Percentiles rank a stretch among this genome's conserved stretches.
Conservation (phyloP, 1,140 invertebrate species). For the Piezodorus guildinii region DNA sequence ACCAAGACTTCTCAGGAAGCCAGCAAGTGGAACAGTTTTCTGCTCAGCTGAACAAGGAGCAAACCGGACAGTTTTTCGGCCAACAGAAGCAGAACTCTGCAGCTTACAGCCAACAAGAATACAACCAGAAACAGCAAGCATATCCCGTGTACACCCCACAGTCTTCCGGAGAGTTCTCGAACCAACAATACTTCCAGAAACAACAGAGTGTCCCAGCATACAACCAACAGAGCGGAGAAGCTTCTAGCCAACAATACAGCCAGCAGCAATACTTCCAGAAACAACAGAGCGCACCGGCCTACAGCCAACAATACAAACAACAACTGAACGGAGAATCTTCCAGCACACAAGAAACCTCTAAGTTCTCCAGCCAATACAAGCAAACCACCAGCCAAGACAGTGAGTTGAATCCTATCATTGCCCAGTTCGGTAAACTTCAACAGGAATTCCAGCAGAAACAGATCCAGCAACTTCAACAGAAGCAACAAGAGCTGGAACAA, state of each 20-base stretch:
- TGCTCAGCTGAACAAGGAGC: not conserved
- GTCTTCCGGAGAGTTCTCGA: too few species aligned
- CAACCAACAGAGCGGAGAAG: too few species aligned
- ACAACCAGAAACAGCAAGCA: not conserved
- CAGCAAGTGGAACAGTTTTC: too few species aligned
- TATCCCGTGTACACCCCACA: too few species aligned
- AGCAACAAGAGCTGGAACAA: not conserved
- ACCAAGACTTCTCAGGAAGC: too few species aligned
- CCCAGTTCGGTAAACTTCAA: not conserved
- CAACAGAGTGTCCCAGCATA: too few species aligned
- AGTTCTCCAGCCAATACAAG: not conserved
- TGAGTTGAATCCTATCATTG: not conserved
- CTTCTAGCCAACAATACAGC: too few species aligned
- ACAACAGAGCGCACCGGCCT: too few species aligned
- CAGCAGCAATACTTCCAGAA: too few species aligned
- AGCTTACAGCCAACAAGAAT: not conserved
- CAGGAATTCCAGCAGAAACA: not conserved
- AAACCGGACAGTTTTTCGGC: not conserved
- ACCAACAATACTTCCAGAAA: too few species aligned
- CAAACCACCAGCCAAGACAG: not conserved
- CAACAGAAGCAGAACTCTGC: not conserved
- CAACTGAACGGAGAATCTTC: too few species aligned
- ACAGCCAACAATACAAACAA: too few species aligned
- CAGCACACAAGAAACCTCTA: not conserved
- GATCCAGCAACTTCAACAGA: not conserved